A percentile compares a stretch with the other conserved stretches of the same genome.
phyloP scores from a whole-genome alignment of 2,888 invertebrate species.

The Amphipyra tragopoginis region DNA sequence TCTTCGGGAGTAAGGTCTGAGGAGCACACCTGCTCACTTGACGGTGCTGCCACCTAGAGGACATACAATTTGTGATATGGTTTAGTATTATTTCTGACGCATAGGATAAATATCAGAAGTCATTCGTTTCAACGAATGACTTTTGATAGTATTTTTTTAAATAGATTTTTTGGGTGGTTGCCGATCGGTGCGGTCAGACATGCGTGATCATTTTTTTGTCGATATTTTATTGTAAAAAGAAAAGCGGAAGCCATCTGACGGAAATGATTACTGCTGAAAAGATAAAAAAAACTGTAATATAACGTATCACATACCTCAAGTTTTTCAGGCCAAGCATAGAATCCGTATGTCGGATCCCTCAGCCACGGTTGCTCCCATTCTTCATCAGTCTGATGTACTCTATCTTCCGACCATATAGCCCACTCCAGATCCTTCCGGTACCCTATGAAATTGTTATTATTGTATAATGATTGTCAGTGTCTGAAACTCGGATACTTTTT shows the following conservation, averaged over 20 bases:
- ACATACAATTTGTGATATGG: neutral
- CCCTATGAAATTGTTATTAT: conserved; percentile 72
- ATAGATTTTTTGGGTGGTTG: too few relatives aligned
- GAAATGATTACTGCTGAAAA: too few relatives aligned
- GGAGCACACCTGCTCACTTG: conserved; percentile 90
- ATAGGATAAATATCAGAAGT: too few relatives aligned
- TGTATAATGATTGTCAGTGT: neutral
- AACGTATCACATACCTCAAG: conserved; percentile 82
- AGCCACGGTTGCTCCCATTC: conserved; percentile 94
- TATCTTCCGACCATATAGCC: conserved; percentile 92
- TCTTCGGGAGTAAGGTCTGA: conserved; percentile 87
- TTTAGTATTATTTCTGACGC: too few relatives aligned
- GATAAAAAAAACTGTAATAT: too few relatives aligned
- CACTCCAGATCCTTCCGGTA: conserved; percentile 93
- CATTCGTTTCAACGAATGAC: too few relatives aligned
- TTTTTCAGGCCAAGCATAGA: conserved; percentile 89
- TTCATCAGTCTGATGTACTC: conserved; percentile 90
- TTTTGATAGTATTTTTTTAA: too few relatives aligned
- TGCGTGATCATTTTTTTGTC: too few relatives aligned
- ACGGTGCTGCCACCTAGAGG: conserved; percentile 91
- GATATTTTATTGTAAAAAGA: too few relatives aligned
- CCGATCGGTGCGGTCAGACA: too few relatives aligned
- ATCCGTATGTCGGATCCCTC: conserved; percentile 92
- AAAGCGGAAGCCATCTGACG: too few relatives aligned
- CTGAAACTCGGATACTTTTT: too few relatives aligned